Percentiles rank a stretch among this genome's conserved stretches.
phyloP scores from a whole-genome alignment of 1,140 invertebrate genomes.

The Maniola jurtina region DNA sequence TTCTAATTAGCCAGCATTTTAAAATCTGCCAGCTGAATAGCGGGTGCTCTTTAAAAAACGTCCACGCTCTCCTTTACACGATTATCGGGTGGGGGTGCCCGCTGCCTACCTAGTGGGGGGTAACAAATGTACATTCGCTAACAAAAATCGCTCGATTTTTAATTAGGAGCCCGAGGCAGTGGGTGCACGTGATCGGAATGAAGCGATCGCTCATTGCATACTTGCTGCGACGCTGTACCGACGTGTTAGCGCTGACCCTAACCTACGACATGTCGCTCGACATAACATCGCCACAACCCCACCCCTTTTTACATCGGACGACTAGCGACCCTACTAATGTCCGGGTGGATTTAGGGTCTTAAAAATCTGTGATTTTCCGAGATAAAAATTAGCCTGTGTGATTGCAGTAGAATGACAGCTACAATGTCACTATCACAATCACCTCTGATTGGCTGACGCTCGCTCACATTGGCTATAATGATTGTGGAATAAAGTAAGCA shows the following conservation, averaged over 20 bases:
- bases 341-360: no score
- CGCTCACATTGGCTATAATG: no score
- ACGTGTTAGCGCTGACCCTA: neutral
- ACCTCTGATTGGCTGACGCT: no score
- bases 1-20: constrained; percentile 55
- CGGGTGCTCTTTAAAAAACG: constrained; percentile 49
- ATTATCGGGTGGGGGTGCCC: constrained; percentile 40
- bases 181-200: constrained; percentile 64
- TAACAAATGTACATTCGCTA: constrained; percentile 59
- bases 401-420: no score
- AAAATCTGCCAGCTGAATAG: constrained; percentile 48
- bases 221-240: constrained; percentile 40
- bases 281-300: neutral
- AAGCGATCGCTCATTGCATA: constrained; percentile 54
- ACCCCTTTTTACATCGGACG: no score
- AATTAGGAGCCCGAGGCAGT: constrained; percentile 58
- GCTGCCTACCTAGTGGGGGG: constrained; percentile 27
- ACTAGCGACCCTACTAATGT: no score
- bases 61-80: constrained; percentile 52
- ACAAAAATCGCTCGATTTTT: constrained; percentile 73
- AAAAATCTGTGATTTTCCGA: no score
- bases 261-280: neutral
- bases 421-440: no score
- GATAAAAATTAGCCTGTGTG: no score
- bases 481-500: no score